Evolutionary conservation across 2,113 vertebrate species (phyloP), one percentile per base, ranked within the genome.

Genomic region (Myocastor coypus): DNA sequence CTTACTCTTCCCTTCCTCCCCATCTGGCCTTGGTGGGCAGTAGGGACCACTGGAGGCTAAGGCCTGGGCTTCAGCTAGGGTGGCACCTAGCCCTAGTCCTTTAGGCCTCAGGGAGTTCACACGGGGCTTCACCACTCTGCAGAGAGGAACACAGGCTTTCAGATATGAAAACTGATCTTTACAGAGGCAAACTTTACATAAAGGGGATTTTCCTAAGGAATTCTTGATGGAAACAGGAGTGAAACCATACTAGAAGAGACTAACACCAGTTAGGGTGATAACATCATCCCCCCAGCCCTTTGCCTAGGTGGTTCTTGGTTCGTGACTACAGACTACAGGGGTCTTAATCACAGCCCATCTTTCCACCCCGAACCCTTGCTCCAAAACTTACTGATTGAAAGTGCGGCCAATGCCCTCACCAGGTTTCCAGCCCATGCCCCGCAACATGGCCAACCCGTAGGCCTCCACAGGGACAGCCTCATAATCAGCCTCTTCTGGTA

Each of bases 391-490:
- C 99, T 99, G 98, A 98, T 99, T 99, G 96, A 99, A 99, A 37
- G 99, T 99, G n/a, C 97, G 98, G 46, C 99, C 99, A 0, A 99
- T 99, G 91, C 99, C 99, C 95, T 99, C 98, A 16, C 96, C 98
- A 89, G 98, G 98, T 91, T 98, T 99, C 99, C 99, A 99, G 92
- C 99, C 99, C 99, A 99, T 99, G 83, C 99, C 99, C 96, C 98
- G 98, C 87, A 99, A 97, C 99, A 99, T 99, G n/a, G 99, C 99
- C 64, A 99, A 50, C 55, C 99, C 99, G 19, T 99, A 99, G 30
- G 99, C 99, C 95, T 99, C 98, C 93, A 99, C 99, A 1, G 99
- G 99, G 71, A 99, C 97, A 12, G 90, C 98, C 37, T 99, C 99
- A 42, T 99, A 99, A 97, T 99, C 98, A 4, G 98, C 98, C 17